Base-by-base conservation (phyloP, 2,888 invertebrate genomes). In the Tinea trinotella region DNA sequence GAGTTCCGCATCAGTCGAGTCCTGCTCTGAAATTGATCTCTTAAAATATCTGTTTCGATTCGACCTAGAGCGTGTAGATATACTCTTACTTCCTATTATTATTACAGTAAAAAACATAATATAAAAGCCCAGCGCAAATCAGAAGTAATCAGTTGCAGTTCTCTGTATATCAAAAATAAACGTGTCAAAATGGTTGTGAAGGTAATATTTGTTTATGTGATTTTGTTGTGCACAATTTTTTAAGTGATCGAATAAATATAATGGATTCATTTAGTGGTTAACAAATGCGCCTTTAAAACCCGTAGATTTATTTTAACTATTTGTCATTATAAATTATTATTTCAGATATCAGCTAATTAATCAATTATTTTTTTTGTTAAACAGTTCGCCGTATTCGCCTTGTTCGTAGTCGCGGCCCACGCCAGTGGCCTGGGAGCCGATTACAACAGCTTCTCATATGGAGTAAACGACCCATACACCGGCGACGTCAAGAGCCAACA, bases 401-500 rank as follows among this genome's bases (percentile, higher is more conserved):
- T 82, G 57, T 66, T 83, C 66, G 83, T 80, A 60, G 84, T 77
- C 58, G 81, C 76, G 61, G 83, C 72, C 53, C 76, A 76, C 20
- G 78, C 73, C 64, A 81, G 79, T 65, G 80, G 73, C 15, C 65
- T 76, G 64, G 78, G 79, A 44, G 76, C 62, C 17, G 75, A 77
- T 67, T 79, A 78, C 74, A 72, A 65, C 64, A 82, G 79, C 71
- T 84, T 82, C 74, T 78, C 83, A 4, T 84, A 84, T 62, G 81
- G 81, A 44, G 84, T 84, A 54, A 70, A 79, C 24, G 84, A 84
- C 70, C 84, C 84, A 20, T 76, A 83, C 71, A 84, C 84, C 66
- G 84, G 84, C 36, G 84, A 84, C 61, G 79, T 81, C 59, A 84
- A 84, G 74, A 78, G 76, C 74, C 90, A 90, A 74, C 88, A 88